Percentiles rank a stretch among this genome's conserved stretches.
These are phyloP conservation scores for Drosophila nr. medialis DNA, from an alignment of 2,888 invertebrate genomes.

Conservation along the genomic window DNA sequence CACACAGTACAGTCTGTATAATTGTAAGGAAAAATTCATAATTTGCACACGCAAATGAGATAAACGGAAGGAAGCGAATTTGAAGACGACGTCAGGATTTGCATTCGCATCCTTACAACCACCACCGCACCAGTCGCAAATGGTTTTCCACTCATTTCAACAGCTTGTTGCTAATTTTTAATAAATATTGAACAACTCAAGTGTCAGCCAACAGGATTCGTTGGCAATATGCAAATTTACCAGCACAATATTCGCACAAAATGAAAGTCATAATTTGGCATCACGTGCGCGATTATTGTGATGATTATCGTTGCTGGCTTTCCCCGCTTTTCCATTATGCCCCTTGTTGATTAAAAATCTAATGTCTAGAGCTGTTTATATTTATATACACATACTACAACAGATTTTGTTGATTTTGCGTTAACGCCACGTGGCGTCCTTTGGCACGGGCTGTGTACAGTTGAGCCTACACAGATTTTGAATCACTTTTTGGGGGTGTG, in stretches of 20 bases:
- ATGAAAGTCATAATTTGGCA: conserved; percentile 64
- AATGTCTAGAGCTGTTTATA: conserved; percentile 44
- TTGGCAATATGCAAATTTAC: conserved; percentile 67
- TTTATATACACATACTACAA: conserved; percentile 30
- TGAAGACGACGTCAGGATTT: conserved; percentile 23
- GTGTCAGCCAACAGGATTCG: conserved; percentile 16
- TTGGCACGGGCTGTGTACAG: conserved; percentile 29
- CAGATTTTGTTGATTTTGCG: conserved; percentile 56
- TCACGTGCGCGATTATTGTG: conserved; percentile 72
- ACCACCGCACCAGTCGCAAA: conserved; percentile 13
- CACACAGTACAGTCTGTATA: conserved; percentile 16
- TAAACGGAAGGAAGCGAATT: conserved; percentile 60
- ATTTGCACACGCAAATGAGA: conserved; percentile 60
- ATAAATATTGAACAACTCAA: conserved; percentile 70
- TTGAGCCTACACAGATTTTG: conserved; percentile 15
- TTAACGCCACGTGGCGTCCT: conserved; percentile 55
- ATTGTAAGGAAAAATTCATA: conserved; percentile 39
- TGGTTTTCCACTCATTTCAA: conserved; percentile 46
- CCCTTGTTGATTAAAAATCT: conserved; percentile 54
- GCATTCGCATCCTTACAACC: conserved; percentile 3
- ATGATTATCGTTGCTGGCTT: conserved; percentile 64
- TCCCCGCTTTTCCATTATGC: conserved; percentile 42
- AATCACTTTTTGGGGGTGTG: background rate
- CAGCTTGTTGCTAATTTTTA: conserved; percentile 79
- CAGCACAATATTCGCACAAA: conserved; percentile 61